These are phyloP conservation scores for Cistogaster globosa DNA, from an alignment of 2,888 invertebrate species.

Conservation along the genomic window DNA sequence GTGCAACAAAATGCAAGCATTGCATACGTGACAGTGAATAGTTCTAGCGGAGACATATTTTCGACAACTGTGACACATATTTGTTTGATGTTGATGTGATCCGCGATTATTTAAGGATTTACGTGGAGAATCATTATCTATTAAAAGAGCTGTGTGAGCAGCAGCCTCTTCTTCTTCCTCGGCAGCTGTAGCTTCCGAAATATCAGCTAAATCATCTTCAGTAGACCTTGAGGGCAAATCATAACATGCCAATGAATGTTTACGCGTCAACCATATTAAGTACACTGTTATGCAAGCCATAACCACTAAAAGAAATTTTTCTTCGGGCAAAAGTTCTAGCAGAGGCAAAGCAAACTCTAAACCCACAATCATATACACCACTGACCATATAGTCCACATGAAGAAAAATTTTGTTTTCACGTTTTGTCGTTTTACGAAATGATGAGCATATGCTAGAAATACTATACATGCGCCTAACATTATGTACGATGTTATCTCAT, in stretches of 20 bases:
- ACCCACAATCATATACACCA: conserved; percentile 86
- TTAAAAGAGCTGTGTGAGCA: conserved; percentile 77
- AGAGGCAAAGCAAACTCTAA: conserved; percentile 90
- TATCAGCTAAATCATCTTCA: conserved; percentile 80
- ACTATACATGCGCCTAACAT: conserved; percentile 77
- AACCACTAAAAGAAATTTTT: conserved; percentile 85
- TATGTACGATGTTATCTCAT: conserved; percentile 81
- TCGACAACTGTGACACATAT: conserved; percentile 86
- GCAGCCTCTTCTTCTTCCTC: conserved; percentile 80
- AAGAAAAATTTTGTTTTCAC: conserved; percentile 88
- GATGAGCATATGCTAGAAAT: conserved; percentile 77
- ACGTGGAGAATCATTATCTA: conserved; percentile 74
- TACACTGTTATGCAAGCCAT: conserved; percentile 76
- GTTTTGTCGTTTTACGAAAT: conserved; percentile 77
- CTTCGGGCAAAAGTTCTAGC: conserved; percentile 88
- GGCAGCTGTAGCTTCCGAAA: conserved; percentile 78
- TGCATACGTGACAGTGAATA: conserved; percentile 91
- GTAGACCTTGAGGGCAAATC: conserved; percentile 77
- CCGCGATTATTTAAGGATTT: conserved; percentile 75
- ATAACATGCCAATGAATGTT: conserved; percentile 79
- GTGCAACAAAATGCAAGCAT: conserved; percentile 90
- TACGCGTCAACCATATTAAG: conserved; percentile 77
- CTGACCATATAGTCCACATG: conserved; percentile 89
- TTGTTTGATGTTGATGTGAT: conserved; percentile 75
- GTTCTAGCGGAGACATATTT: conserved; percentile 87